A percentile compares a stretch with the other conserved stretches of the same genome.
Evolutionary conservation across 2,888 invertebrate species (phyloP).

Genomic region (Lacanobia oleracea): DNA sequence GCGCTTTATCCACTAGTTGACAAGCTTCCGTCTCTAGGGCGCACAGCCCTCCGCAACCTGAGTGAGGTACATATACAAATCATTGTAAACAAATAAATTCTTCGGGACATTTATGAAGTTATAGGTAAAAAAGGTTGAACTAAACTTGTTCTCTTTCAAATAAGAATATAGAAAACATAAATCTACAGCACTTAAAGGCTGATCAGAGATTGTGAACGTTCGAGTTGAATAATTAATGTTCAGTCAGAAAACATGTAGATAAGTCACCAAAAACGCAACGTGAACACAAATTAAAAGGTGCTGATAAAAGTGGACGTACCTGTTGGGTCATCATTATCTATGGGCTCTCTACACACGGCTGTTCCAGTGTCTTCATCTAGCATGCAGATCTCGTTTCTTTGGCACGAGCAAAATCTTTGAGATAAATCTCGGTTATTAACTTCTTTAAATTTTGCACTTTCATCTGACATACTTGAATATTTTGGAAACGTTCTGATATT

Average conservation of each 20-base stretch:
- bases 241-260: not conserved
- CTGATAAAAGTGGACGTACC: slow-evolving; percentile 76
- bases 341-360: slow-evolving; percentile 89
- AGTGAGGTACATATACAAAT: slow-evolving; percentile 55
- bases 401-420: slow-evolving; percentile 88
- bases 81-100: not conserved
- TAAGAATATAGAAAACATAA: not conserved
- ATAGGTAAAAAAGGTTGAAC: not conserved
- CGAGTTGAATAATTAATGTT: not conserved
- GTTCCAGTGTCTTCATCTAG: slow-evolving; percentile 91
- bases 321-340: slow-evolving; percentile 91
- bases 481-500: slow-evolving; percentile 86
- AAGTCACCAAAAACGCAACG: not conserved
- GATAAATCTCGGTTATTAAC: slow-evolving; percentile 83
- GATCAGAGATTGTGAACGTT: not conserved
- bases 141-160: not conserved
- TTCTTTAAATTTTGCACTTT: slow-evolving; percentile 78
- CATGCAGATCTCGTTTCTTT: slow-evolving; percentile 91
- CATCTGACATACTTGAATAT: slow-evolving; percentile 72
- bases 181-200: not conserved
- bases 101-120: not conserved
- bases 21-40: slow-evolving; percentile 92
- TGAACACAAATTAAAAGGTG: not conserved
- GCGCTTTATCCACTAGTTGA: slow-evolving; percentile 89
- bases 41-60: slow-evolving; percentile 93